Evolutionary conservation across 2,888 invertebrate genomes (phyloP), one percentile per base, ranked within the genome.

Genomic region (Cerastoderma edule): DNA sequence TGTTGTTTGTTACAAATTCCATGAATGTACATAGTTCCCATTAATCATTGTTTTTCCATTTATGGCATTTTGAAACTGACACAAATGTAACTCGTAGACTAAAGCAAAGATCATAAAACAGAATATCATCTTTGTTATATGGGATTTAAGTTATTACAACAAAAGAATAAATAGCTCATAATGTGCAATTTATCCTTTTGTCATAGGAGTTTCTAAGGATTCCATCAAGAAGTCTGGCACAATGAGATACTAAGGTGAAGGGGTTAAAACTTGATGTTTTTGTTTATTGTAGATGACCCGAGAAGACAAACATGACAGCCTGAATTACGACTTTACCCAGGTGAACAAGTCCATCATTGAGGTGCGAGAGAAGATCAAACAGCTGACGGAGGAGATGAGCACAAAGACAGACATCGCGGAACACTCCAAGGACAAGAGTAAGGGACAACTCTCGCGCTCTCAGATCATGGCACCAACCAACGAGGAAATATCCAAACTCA

Each of bases 281-380:
- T 24, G 19, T 56, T 16, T 24, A 27, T 56, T 56, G 10, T 73
- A 85, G 77, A 82, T 80, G 50, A 72, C 83, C 16, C 53, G 83
- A n/a, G 84, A 90, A 76, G 90, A 89, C 57, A 65, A 80, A 10
- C 72, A 86, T 66, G 91, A 91, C 71, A 81, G 85, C 22, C 83
- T 91, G 65, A 83, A 85, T 71, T 86, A 85, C 13, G 90, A 91
- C 70, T 91, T 90, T 70, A 81, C 89, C 1, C 67, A 78, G 16
- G 84, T 88, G 33, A 89, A 85, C 74, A 81, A 83, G 22, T 72
- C 83, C 22, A 79, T 88, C 24, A 67, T 90, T 8, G 76, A 85
- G 27, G 70, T 83, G 4, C 70, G 77, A 35, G 88, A 89, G 54
- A 66, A 78, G 33, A 83, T 89, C 4, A 75, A 83, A 27, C 71